Percentiles rank a stretch among this genome's conserved stretches.
Evolutionary conservation across 2,113 vertebrate genomes (phyloP).

Genomic region (Atlantisia rogersi): DNA sequence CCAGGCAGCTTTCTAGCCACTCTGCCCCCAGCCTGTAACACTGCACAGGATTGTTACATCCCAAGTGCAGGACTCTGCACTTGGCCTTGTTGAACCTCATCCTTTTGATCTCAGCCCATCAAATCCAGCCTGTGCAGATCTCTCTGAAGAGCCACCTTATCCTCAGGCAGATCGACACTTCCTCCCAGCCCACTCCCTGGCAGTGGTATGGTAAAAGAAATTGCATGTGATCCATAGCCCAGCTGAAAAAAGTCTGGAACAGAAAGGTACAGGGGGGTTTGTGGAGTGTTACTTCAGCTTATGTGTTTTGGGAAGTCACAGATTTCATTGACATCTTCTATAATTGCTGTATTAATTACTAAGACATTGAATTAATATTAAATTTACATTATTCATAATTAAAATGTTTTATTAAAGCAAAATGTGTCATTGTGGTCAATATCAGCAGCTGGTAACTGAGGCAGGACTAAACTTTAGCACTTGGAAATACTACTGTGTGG

Average conservation of each 20-base stretch:
- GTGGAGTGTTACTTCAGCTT: neutral
- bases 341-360: neutral
- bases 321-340: neutral
- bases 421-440: neutral
- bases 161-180: no score
- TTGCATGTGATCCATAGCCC: neutral
- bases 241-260: neutral
- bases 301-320: neutral
- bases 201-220: fast-evolving
- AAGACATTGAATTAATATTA: neutral
- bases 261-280: neutral
- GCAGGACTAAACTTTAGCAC: neutral
- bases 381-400: neutral
- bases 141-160: no score
- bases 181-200: neutral
- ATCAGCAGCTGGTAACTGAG: neutral
- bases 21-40: no score
- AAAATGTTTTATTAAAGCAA: neutral
- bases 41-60: no score
- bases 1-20: no score
- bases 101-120: no score
- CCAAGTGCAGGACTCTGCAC: no score
- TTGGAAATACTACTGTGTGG: neutral
- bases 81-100: no score
- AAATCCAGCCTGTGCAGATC: no score